Evolutionary conservation across 1,140 invertebrate species (phyloP).

Genomic region (Drosophila serrata): DNA sequence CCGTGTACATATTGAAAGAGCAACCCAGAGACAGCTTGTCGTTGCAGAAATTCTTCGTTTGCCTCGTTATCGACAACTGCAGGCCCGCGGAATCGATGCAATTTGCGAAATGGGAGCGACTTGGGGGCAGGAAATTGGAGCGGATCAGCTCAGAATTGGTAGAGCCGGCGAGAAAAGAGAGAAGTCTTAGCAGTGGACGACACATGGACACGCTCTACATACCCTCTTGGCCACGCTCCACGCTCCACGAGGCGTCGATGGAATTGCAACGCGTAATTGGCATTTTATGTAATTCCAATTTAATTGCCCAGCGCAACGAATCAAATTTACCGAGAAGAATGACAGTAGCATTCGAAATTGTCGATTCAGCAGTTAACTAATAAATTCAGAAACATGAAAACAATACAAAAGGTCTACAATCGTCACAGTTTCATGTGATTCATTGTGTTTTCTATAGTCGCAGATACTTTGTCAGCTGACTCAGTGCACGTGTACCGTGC

Average conservation of each 20-base stretch:
- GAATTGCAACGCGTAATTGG: constrained; percentile 46
- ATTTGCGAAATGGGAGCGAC: constrained; percentile 36
- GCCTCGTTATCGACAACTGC: constrained; percentile 18
- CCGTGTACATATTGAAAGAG: constrained; percentile 10
- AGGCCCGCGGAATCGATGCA: constrained; percentile 25
- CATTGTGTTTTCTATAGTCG: constrained; percentile 16
- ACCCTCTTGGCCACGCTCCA: constrained; percentile 16
- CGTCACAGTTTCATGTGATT: constrained; percentile 28
- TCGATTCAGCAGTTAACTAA: constrained; percentile 19
- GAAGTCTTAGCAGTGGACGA: constrained; percentile 42
- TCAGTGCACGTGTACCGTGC: constrained; percentile 41
- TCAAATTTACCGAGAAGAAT: constrained; percentile 14
- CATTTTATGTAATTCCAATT: constrained; percentile 44
- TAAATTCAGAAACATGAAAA: constrained; percentile 16
- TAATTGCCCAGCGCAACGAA: constrained; percentile 42
- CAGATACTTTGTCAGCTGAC: constrained; percentile 35
- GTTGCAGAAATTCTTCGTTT: constrained; percentile 20
- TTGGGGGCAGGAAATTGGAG: constrained; percentile 40
- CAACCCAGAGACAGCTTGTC: constrained; percentile 28
- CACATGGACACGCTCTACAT: constrained; percentile 43
- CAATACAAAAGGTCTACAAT: constrained; percentile 16
- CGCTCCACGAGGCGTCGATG: constrained; percentile 24
- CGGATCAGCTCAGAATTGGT: constrained; percentile 38
- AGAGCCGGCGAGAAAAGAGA: constrained; percentile 19
- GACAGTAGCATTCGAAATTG: constrained; percentile 15